Evolutionary conservation across 2,888 invertebrate species (phyloP).

Genomic region (Tethea ocularis): DNA sequence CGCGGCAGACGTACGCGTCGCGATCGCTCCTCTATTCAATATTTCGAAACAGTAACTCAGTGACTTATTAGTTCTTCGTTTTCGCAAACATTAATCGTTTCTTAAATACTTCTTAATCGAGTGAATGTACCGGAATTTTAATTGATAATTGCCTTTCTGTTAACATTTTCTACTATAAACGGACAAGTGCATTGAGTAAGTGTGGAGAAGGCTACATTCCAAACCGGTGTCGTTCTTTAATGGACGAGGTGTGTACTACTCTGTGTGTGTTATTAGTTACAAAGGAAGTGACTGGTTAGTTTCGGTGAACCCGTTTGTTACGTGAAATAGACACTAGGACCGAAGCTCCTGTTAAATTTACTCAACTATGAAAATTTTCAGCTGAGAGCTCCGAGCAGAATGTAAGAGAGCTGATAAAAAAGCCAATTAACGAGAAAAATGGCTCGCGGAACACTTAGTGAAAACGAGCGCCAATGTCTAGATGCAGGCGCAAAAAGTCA

Average conservation of each 20-base stretch:
- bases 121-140: slow-evolving; percentile 41
- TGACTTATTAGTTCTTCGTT: slow-evolving; percentile 51
- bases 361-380: slow-evolving; percentile 32
- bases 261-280: slow-evolving; percentile 69
- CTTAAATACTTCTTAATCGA: slow-evolving; percentile 36
- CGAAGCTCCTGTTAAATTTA: slow-evolving; percentile 39
- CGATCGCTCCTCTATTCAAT: slow-evolving; percentile 23
- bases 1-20: slow-evolving; percentile 36
- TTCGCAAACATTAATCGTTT: slow-evolving; percentile 39
- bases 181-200: slow-evolving; percentile 73
- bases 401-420: slow-evolving; percentile 45
- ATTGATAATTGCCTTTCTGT: slow-evolving; percentile 41
- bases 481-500: slow-evolving; percentile 68
- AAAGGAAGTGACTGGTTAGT: slow-evolving; percentile 59
- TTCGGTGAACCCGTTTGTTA: slow-evolving; percentile 24
- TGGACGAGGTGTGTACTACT: slow-evolving; percentile 77
- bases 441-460: slow-evolving; percentile 77
- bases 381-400: slow-evolving; percentile 43
- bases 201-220: slow-evolving; percentile 79
- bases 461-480: slow-evolving; percentile 74
- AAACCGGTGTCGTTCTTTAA: slow-evolving; percentile 80
- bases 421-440: slow-evolving; percentile 53
- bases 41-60: slow-evolving; percentile 32
- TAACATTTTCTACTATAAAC: slow-evolving; percentile 54
- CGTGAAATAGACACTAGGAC: slow-evolving; percentile 33